Conservation (phyloP, 2,113 vertebrate species). For the Phycodurus eques region DNA sequence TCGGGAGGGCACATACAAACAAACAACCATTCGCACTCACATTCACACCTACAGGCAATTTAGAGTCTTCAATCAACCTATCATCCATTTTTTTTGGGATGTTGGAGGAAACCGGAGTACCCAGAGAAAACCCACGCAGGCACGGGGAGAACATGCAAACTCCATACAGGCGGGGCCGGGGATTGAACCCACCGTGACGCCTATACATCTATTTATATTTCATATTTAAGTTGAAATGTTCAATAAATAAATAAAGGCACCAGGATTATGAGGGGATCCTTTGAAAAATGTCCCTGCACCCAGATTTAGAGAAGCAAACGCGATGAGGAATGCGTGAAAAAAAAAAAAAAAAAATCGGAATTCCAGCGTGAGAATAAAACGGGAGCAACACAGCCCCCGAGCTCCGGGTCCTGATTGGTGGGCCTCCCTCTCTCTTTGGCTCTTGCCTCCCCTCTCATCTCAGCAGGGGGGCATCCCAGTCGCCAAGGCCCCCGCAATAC, state of each 20-base stretch:
- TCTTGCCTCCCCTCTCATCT: conserved; percentile 90
- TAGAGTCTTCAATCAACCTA: too few species aligned
- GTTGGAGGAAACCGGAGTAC: too few species aligned
- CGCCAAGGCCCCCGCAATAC: conserved; percentile 89
- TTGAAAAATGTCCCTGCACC: not conserved
- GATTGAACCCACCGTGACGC: too few species aligned
- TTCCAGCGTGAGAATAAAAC: conserved; percentile 50
- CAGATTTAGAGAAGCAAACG: conserved; percentile 70
- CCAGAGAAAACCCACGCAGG: too few species aligned
- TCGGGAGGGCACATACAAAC: too few species aligned
- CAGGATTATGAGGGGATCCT: not conserved
- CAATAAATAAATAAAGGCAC: not conserved
- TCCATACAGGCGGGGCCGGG: too few species aligned
- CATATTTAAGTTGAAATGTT: not conserved
- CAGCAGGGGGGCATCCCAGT: conserved; percentile 88
- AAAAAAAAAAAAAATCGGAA: conserved; percentile 69
- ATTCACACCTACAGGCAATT: too few species aligned
- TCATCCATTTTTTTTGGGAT: too few species aligned
- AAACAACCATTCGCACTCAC: too few species aligned
- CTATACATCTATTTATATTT: too few species aligned
- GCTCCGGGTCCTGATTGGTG: conserved; percentile 56
- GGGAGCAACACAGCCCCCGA: conserved; percentile 53
- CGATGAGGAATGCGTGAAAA: conserved; percentile 68
- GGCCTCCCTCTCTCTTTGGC: conserved; percentile 82
- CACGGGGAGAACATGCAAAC: too few species aligned